Evolutionary conservation across 2,888 invertebrate species (phyloP), one percentile per base, ranked within the genome.

Genomic region (Andrena marginata): DNA sequence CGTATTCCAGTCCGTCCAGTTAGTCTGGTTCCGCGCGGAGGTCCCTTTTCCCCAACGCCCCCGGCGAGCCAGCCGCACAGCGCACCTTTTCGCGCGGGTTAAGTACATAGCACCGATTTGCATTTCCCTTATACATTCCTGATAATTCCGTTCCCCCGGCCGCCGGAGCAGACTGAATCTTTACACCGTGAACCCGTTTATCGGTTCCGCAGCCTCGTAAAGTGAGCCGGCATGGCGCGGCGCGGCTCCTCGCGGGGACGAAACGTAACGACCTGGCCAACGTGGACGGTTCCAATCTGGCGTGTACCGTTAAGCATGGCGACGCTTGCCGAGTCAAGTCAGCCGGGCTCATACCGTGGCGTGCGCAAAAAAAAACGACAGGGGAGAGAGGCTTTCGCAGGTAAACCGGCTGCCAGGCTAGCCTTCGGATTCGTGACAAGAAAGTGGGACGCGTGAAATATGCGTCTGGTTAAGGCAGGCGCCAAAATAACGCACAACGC

Each of bases 381-480:
- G 77, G 68, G 77, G 69, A 74, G 81, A 80, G 81, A 76, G 74
- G 79, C 89, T 85, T 87, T 82, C 68, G 85, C 82, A 77, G 80
- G 80, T 85, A 79, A 85, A 69, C 75, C 75, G 86, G 64, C 79
- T 62, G 77, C 62, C 65, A 42, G 42, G 42, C 42, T 42, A 42
- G 42, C 42, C 69, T 71, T 82, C 59, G 79, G 81, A 79, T 82
- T 79, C 70, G 82, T 70, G 89, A 82, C 82, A 84, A 81, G 85
- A 84, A 89, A 89, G 82, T 88, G 78, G 85, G 80, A 84, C 85
- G 80, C 74, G 75, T 86, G 84, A 85, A 85, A 84, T 88, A 88
- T 81, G 89, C 79, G 87, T 84, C 86, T 85, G 87, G 80, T 79
- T 71, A 78, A 70, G 81, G 70, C 80, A 73, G 77, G 78, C 84